Evolutionary conservation across 2,797 vertebrate genomes (phyloP).

Genomic region (Sarcophilus harrisii): DNA sequence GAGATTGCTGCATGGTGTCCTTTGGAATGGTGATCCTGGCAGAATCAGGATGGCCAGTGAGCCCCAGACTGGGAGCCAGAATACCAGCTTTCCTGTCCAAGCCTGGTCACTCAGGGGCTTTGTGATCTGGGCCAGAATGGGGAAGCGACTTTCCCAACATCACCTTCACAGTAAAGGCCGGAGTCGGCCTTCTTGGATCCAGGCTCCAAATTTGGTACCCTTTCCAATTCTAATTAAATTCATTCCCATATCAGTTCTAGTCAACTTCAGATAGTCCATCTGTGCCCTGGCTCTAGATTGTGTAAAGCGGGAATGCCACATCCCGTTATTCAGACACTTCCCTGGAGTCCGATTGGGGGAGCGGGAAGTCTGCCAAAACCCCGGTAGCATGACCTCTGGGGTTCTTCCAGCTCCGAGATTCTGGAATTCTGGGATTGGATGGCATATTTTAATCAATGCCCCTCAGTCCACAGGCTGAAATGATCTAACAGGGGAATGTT

Average conservation of each 20-base stretch:
- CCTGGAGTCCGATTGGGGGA: background rate
- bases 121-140: background rate
- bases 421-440: background rate
- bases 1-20: background rate
- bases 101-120: background rate
- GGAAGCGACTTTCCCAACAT: background rate
- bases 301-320: background rate
- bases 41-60: background rate
- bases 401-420: slow-evolving; percentile 15
- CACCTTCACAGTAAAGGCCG: background rate
- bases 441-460: slow-evolving; percentile 44
- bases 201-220: background rate
- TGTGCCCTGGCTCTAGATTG: background rate
- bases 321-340: background rate
- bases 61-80: background rate
- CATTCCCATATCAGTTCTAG: background rate
- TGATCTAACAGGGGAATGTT: slow-evolving; percentile 34
- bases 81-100: background rate
- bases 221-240: background rate
- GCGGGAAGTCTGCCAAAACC: background rate
- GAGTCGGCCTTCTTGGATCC: background rate
- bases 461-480: background rate
- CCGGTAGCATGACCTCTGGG: background rate
- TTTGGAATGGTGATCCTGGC: background rate
- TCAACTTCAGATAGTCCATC: background rate